Evolutionary conservation across 2,113 vertebrate genomes (phyloP), one percentile per base, ranked within the genome.

Genomic region (Cyanoramphus novaezelandiae): DNA sequence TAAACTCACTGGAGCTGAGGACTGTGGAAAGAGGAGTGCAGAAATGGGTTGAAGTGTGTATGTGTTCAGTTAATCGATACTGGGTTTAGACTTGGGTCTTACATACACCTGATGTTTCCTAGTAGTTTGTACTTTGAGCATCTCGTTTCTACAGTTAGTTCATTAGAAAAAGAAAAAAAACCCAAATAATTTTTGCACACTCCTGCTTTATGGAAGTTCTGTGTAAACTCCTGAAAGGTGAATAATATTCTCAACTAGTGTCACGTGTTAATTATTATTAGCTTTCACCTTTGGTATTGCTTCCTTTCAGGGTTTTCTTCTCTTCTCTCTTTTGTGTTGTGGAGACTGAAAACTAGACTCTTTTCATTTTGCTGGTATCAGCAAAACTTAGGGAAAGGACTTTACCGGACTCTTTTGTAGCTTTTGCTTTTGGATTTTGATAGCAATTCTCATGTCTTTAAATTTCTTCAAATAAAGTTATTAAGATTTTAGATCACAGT

Each of bases 31-130:
- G 15, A 14, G 27, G n/a, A 71, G 49, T 2, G 13, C 25, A 29
- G 9, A 55, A 55, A 67, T 31, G 19, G 19, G 6, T 67, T 67
- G 27, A 72, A 39, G 39, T 28, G 77, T 72, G 17, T 33, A 25
- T 1, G 0, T 33, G 29, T 47, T 46, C 64, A 24, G 10, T 35
- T 70, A 71, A 39, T 0, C 1, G 11, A 6, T 13, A 25, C 57
- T 70, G 31, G 27, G 7, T 53, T 78, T 82, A 49, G 9, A 13
- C 23, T 29, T 62, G 46, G 18, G 10, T 82, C n/a, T 47, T 3
- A 4, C 35, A 12, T 27, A 29, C 11, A 39, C 20, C 41, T 1
- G 1, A 3, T 47, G 25, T 24, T 77, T 60, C 35, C 59, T 31
- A 49, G 33, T 43, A 74, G 47, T 19, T 84, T 62, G 10, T 52